phyloP scores from a whole-genome alignment of 2,113 vertebrate species.

The Poicephalus gulielmi region DNA sequence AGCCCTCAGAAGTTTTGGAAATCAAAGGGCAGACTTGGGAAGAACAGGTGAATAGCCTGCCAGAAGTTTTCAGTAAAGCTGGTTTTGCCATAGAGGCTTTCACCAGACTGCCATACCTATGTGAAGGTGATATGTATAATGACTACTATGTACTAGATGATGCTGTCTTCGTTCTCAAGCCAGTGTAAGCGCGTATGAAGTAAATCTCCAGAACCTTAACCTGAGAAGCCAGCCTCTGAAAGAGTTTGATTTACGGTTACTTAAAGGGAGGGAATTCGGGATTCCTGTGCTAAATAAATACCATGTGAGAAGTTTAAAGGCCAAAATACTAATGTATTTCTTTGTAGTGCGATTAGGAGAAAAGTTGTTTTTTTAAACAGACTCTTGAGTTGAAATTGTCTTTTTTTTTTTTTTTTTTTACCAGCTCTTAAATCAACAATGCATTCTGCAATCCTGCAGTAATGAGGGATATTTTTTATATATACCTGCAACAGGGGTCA shows the following conservation, averaged over 20 bases:
- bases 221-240: conserved; percentile 45
- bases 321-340: conserved; percentile 82
- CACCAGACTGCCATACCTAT: conserved; percentile 95
- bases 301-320: conserved; percentile 73
- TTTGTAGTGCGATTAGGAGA: conserved; percentile 71
- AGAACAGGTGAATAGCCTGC: conserved; percentile 91
- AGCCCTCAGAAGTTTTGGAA: conserved; percentile 86
- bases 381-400: conserved; percentile 64
- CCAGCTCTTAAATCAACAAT: conserved; percentile 63
- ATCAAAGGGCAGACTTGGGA: conserved; percentile 93
- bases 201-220: conserved; percentile 25
- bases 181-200: conserved; percentile 63
- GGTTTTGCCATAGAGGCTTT: conserved; percentile 93
- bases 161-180: conserved; percentile 92
- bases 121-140: conserved; percentile 97
- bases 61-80: conserved; percentile 83
- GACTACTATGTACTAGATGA: conserved; percentile 97
- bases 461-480: conserved; percentile 77
- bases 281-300: conserved; percentile 56
- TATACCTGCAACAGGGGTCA: conserved; percentile 65
- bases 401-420: conserved; percentile 79
- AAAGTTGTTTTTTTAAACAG: conserved; percentile 65
- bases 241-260: conserved; percentile 24
- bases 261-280: conserved; percentile 58
- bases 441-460: conserved; percentile 63